Percentiles rank a stretch among this genome's conserved stretches.
Conservation (phyloP, 1,140 invertebrate species). For the Drosophila biarmipes region DNA sequence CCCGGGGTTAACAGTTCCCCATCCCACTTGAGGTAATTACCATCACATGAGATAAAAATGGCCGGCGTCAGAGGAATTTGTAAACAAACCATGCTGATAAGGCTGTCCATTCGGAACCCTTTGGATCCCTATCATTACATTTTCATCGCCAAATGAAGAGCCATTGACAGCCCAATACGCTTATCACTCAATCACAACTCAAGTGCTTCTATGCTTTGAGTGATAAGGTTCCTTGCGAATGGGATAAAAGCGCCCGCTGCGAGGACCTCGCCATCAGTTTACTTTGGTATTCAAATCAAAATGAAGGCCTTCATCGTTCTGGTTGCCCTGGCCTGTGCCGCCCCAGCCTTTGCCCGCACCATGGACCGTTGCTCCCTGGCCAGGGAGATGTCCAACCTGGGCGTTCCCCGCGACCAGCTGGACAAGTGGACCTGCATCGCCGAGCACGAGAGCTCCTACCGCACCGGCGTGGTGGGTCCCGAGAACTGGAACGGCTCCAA, state of each 20-base stretch:
- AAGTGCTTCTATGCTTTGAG: neutral
- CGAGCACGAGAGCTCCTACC: conserved; percentile 63
- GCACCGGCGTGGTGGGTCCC: conserved; percentile 48
- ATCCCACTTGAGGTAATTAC: conserved; percentile 17
- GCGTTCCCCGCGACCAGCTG: conserved; percentile 66
- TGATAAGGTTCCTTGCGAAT: neutral
- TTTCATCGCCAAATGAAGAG: conserved; percentile 9
- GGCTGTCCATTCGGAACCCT: conserved; percentile 3
- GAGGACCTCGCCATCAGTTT: conserved; percentile 33
- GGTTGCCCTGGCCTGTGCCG: conserved; percentile 43
- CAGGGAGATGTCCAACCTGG: conserved; percentile 67
- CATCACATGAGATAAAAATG: neutral
- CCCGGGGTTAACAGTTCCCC: conserved; percentile 15
- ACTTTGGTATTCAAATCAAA: conserved; percentile 8
- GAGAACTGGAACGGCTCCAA: conserved; percentile 67
- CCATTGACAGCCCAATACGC: conserved; percentile 13
- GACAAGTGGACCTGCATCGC: conserved; percentile 64
- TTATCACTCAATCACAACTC: conserved; percentile 21
- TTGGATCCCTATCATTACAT: conserved; percentile 1
- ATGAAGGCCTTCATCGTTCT: conserved; percentile 65
- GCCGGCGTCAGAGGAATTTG: conserved; percentile 27
- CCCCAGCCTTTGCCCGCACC: conserved; percentile 56
- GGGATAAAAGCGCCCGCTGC: neutral
- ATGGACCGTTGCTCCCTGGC: conserved; percentile 79
- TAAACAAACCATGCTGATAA: conserved; percentile 36